Evolutionary conservation across 2,888 invertebrate species (phyloP).

Genomic region (Cotesia congregata): DNA sequence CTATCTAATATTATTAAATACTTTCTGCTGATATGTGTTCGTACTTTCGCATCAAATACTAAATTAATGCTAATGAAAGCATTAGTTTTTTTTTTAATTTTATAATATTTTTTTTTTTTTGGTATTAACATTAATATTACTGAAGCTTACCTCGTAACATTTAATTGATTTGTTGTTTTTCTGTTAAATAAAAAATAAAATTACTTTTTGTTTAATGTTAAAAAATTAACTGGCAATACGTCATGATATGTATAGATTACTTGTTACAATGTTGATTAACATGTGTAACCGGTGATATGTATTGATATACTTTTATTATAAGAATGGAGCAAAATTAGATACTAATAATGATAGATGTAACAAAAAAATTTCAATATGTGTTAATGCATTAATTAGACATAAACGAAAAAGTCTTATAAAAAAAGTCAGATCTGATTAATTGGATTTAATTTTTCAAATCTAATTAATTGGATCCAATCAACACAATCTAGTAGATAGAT

Average conservation of each 20-base stretch:
- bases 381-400: too few species aligned
- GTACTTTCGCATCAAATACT: background rate
- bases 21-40: background rate
- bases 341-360: too few species aligned
- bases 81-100: background rate
- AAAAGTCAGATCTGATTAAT: too few species aligned
- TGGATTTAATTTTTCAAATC: too few species aligned
- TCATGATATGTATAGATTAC: constrained; percentile 66
- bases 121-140: background rate
- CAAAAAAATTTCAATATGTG: too few species aligned
- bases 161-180: background rate
- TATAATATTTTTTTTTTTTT: background rate
- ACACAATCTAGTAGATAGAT: too few species aligned
- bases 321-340: too few species aligned
- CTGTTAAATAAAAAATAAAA: background rate
- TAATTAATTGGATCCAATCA: too few species aligned
- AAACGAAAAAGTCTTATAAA: too few species aligned
- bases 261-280: constrained; percentile 53
- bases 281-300: constrained; percentile 25
- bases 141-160: constrained; percentile 4
- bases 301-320: background rate
- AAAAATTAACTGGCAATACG: constrained; percentile 51
- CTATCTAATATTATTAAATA: background rate
- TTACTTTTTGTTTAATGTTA: constrained; percentile 46
- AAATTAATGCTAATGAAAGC: background rate